These are phyloP conservation scores for Grammomys surdaster DNA, from an alignment of 2,113 vertebrate genomes.

Conservation along the genomic window DNA sequence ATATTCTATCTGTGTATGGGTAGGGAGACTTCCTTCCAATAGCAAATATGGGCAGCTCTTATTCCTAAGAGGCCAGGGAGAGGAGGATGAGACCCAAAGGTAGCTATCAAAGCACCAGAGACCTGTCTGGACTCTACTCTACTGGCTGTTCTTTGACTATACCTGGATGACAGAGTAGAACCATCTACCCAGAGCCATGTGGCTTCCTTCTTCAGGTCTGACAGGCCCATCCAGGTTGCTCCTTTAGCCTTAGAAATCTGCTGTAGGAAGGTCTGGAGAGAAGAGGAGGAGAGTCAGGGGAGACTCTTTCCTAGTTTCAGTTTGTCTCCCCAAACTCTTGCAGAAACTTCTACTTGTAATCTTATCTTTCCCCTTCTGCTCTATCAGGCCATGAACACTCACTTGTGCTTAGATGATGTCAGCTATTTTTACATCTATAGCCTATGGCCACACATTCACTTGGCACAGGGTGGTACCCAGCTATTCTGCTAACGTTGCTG, in stretches of 20 bases:
- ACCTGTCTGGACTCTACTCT: too few relatives aligned
- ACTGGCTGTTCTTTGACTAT: neutral
- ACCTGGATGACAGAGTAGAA: neutral
- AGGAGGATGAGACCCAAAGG: too few relatives aligned
- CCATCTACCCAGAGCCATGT: neutral
- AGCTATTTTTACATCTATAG: neutral
- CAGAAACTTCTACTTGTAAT: neutral
- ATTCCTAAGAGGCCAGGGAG: neutral
- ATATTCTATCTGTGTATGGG: neutral
- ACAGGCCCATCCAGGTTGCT: constrained; percentile 8
- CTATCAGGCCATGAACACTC: too few relatives aligned
- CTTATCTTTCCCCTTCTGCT: neutral
- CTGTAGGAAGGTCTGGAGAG: neutral
- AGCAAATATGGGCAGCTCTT: neutral
- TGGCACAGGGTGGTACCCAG: neutral
- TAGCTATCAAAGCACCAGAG: neutral
- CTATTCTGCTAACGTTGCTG: neutral
- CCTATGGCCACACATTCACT: too few relatives aligned
- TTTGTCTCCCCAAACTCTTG: neutral
- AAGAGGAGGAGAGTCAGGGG: neutral
- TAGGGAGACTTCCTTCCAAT: neutral
- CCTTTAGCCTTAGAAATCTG: neutral
- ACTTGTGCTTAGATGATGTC: neutral
- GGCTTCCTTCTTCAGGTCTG: neutral
- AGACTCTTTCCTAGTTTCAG: neutral